Percentiles rank a stretch among this genome's conserved stretches.
These are phyloP conservation scores for Chymomyza fuscimana DNA, from an alignment of 2,888 invertebrate genomes.

Conservation along the genomic window DNA sequence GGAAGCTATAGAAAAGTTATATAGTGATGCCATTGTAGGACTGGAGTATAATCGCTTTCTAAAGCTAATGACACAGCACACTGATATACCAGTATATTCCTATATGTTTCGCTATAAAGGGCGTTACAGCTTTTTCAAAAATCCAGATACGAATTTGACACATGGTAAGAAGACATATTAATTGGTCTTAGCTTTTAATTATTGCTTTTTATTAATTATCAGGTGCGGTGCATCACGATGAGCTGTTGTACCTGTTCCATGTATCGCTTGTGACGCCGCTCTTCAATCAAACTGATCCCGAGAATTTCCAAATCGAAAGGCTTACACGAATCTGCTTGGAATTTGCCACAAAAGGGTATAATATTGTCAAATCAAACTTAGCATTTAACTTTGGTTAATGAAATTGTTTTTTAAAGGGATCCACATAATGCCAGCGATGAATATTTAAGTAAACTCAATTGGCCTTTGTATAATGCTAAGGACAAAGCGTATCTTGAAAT, in stretches of 20 bases:
- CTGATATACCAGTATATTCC: slow-evolving; percentile 81
- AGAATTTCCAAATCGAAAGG: slow-evolving; percentile 78
- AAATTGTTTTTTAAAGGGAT: slow-evolving; percentile 46
- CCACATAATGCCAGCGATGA: slow-evolving; percentile 63
- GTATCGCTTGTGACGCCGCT: slow-evolving; percentile 70
- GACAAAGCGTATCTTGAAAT: slow-evolving; percentile 67
- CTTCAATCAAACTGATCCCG: slow-evolving; percentile 77
- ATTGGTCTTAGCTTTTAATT: background rate
- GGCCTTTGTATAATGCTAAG: slow-evolving; percentile 50
- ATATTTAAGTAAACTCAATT: slow-evolving; percentile 48
- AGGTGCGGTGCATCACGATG: slow-evolving; percentile 81
- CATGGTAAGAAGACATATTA: slow-evolving; percentile 76
- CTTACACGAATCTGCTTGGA: slow-evolving; percentile 80
- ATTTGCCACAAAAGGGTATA: slow-evolving; percentile 77
- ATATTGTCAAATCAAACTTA: background rate
- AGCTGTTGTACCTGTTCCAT: slow-evolving; percentile 79
- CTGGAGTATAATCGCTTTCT: slow-evolving; percentile 83
- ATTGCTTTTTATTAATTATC: background rate
- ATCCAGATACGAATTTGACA: slow-evolving; percentile 77
- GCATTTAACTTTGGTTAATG: slow-evolving; percentile 7
- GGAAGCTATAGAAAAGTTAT: slow-evolving; percentile 77
- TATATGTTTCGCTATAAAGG: slow-evolving; percentile 84
- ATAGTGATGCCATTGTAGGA: slow-evolving; percentile 82
- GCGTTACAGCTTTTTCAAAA: slow-evolving; percentile 81
- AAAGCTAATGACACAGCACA: slow-evolving; percentile 81